Conservation (phyloP, 2,888 invertebrate species). For the Tipula lateralis region DNA sequence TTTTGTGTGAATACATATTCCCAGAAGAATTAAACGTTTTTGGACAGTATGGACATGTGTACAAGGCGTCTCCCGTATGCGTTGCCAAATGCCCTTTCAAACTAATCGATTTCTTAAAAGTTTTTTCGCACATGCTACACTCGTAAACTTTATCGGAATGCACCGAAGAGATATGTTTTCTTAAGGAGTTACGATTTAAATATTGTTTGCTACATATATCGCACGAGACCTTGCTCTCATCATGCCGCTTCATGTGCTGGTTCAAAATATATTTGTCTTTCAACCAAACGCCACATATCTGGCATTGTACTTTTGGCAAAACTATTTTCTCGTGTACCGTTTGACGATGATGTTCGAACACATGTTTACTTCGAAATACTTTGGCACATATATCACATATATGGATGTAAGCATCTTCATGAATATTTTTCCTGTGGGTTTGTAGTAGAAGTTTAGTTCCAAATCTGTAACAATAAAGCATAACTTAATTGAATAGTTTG, state of each 20-base stretch:
- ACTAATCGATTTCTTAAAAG: slow-evolving; percentile 41
- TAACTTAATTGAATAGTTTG: not conserved
- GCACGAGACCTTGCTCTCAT: slow-evolving; percentile 42
- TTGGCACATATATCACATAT: slow-evolving; percentile 44
- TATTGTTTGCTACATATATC: slow-evolving; percentile 42
- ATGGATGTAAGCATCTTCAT: not conserved
- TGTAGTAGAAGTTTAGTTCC: slow-evolving; percentile 41
- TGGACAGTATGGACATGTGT: slow-evolving; percentile 46
- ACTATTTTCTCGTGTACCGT: slow-evolving; percentile 42
- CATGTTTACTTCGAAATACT: slow-evolving; percentile 44
- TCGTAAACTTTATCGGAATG: slow-evolving; percentile 43
- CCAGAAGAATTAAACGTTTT: slow-evolving; percentile 49
- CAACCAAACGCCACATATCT: slow-evolving; percentile 46
- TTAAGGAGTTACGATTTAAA: slow-evolving; percentile 39
- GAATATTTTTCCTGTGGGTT: slow-evolving; percentile 41
- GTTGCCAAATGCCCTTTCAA: slow-evolving; percentile 46
- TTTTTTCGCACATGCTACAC: slow-evolving; percentile 45
- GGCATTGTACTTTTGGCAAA: slow-evolving; percentile 44
- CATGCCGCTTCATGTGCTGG: slow-evolving; percentile 45
- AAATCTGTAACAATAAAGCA: no score
- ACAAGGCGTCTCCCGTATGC: slow-evolving; percentile 47
- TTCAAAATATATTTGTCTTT: slow-evolving; percentile 45
- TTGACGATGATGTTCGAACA: slow-evolving; percentile 42
- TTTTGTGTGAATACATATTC: slow-evolving; percentile 48
- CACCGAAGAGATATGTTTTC: slow-evolving; percentile 45